Conservation (phyloP, 2,797 vertebrate species). For the Micrastur ruficollis region DNA sequence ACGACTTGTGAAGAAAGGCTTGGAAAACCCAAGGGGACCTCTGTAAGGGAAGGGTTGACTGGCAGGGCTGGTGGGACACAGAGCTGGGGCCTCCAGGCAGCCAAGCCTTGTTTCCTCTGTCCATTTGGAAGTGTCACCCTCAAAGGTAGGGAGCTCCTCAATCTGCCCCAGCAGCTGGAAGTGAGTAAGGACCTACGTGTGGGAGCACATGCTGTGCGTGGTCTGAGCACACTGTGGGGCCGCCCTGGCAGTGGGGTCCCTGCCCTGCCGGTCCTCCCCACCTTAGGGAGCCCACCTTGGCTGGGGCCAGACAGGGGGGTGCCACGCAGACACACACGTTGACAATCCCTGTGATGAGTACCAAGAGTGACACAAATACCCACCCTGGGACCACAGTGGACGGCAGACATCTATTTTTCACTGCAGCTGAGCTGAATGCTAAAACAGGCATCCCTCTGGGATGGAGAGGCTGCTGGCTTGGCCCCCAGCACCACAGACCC, state of each 20-base stretch:
- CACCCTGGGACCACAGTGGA: rapidly evolving
- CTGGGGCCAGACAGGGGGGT: rapidly evolving
- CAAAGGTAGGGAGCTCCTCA: not conserved
- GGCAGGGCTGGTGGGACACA: rapidly evolving
- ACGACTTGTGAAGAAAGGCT: not conserved
- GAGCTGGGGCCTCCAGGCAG: not conserved
- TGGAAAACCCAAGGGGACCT: not conserved
- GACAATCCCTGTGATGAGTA: not conserved
- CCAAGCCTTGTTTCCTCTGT: not conserved
- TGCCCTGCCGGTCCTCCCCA: rapidly evolving
- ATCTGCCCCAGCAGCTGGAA: not conserved
- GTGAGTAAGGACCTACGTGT: rapidly evolving
- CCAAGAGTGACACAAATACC: not conserved
- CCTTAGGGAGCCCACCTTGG: rapidly evolving
- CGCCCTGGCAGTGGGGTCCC: not conserved
- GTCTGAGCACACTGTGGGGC: rapidly evolving
- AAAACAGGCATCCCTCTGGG: not conserved
- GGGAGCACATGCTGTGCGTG: rapidly evolving
- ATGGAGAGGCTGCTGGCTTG: not conserved
- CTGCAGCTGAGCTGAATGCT: not conserved
- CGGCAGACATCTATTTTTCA: not conserved
- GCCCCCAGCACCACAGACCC: rapidly evolving
- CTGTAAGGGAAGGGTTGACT: not conserved
- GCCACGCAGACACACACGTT: not conserved
- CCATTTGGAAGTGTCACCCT: no score